A percentile compares a stretch with the other conserved stretches of the same genome.
Conservation (phyloP, 2,113 vertebrate genomes). For the Hipposideros armiger region DNA sequence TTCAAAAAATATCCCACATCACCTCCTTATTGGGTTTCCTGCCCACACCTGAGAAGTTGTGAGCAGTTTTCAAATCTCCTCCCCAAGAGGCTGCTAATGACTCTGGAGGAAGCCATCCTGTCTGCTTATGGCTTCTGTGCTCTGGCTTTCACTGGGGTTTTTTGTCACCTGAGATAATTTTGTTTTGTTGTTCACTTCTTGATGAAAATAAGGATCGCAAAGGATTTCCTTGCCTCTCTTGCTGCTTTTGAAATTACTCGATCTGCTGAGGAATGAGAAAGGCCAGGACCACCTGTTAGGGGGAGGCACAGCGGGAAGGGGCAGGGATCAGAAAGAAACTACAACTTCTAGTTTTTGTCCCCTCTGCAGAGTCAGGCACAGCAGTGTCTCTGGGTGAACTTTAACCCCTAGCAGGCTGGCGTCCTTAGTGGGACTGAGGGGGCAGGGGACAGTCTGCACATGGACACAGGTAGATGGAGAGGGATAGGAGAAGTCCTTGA, state of each 20-base stretch:
- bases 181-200: slow-evolving; percentile 18
- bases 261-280: neutral
- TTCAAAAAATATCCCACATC: neutral
- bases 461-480: neutral
- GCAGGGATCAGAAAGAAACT: neutral
- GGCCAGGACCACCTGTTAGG: slow-evolving; percentile 66
- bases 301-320: neutral
- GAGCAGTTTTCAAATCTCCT: slow-evolving; percentile 1
- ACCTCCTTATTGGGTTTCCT: neutral
- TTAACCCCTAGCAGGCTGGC: neutral
- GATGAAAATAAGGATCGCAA: slow-evolving; percentile 63
- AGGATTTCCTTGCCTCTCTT: slow-evolving; percentile 1
- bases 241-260: slow-evolving; percentile 61
- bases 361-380: neutral
- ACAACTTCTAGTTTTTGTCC: neutral
- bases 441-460: accelerated
- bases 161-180: slow-evolving; percentile 15
- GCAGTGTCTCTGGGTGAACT: neutral
- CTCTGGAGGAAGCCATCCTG: neutral
- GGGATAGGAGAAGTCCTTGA: neutral
- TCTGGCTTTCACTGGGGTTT: neutral
- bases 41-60: neutral
- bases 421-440: neutral
- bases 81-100: neutral
- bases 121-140: neutral